Conservation (phyloP, 1,140 invertebrate genomes). For the Macrosteles quadrilineatus region DNA sequence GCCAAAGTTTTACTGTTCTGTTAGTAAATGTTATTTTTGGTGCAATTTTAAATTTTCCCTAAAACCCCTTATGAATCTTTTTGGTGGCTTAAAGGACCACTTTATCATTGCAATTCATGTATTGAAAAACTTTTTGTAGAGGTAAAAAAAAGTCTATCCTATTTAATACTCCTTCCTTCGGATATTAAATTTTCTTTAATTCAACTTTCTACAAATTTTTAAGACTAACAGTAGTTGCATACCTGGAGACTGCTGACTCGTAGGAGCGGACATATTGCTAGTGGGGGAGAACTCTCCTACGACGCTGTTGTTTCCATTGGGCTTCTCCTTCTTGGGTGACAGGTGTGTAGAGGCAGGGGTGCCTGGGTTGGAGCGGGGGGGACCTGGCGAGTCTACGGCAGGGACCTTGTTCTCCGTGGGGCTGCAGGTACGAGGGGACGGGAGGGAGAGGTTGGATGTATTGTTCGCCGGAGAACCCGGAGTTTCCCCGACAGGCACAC, state of each 20-base stretch:
- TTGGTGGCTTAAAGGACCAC: no score
- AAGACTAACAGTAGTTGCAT: no score
- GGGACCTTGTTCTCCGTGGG: slow-evolving; percentile 62
- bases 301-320: slow-evolving; percentile 49
- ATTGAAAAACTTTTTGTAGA: no score
- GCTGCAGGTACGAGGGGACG: slow-evolving; percentile 69
- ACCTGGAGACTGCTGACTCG: slow-evolving; percentile 53
- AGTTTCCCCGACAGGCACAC: slow-evolving; percentile 77
- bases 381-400: slow-evolving; percentile 59
- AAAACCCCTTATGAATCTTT: no score
- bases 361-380: slow-evolving; percentile 62
- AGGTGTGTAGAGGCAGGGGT: slow-evolving; percentile 62
- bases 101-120: no score
- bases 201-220: no score
- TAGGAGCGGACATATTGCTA: slow-evolving; percentile 48
- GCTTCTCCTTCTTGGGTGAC: slow-evolving; percentile 44
- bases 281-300: slow-evolving; percentile 45
- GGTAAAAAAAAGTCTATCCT: no score
- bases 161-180: no score
- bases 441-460: slow-evolving; percentile 68
- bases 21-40: no score
- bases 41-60: no score
- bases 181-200: no score
- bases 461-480: slow-evolving; percentile 70
- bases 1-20: no score